Conservation (phyloP, 1,140 invertebrate species). For the Anthonomus grandis region DNA sequence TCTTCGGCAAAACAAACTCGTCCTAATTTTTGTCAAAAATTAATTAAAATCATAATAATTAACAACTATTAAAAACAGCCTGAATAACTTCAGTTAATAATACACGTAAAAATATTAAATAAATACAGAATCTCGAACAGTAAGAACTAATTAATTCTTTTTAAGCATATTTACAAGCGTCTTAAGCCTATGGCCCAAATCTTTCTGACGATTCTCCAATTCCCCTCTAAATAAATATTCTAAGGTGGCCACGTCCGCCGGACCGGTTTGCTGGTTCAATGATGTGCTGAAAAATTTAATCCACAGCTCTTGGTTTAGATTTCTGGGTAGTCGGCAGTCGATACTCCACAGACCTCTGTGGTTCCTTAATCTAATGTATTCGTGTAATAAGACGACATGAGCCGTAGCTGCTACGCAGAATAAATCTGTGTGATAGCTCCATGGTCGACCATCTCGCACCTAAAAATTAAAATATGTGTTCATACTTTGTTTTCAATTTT, state of each 20-base stretch:
- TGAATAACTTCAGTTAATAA: too few species aligned
- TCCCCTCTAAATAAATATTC: slow-evolving; percentile 26
- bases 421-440: slow-evolving; percentile 91
- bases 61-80: too few species aligned
- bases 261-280: slow-evolving; percentile 43
- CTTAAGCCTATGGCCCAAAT: slow-evolving; percentile 28
- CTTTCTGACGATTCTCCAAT: slow-evolving; percentile 17
- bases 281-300: slow-evolving; percentile 42
- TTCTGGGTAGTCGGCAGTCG: slow-evolving; percentile 41
- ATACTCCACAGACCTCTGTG: slow-evolving; percentile 59
- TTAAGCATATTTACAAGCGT: slow-evolving; percentile 38
- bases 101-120: too few species aligned
- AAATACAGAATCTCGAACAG: too few species aligned
- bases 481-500: too few species aligned
- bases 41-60: too few species aligned
- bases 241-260: slow-evolving; percentile 29
- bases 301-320: slow-evolving; percentile 43
- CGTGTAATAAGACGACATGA: slow-evolving; percentile 80
- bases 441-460: slow-evolving; percentile 66
- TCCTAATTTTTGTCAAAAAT: too few species aligned
- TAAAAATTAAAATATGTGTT: too few species aligned
- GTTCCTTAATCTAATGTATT: slow-evolving; percentile 80
- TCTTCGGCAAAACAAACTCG: too few species aligned
- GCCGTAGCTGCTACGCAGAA: slow-evolving; percentile 84
- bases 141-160: too few species aligned